A percentile compares a stretch with the other conserved stretches of the same genome.
Evolutionary conservation across 2,797 vertebrate genomes (phyloP).

Genomic region (Lepilemur ruficaudatus): DNA sequence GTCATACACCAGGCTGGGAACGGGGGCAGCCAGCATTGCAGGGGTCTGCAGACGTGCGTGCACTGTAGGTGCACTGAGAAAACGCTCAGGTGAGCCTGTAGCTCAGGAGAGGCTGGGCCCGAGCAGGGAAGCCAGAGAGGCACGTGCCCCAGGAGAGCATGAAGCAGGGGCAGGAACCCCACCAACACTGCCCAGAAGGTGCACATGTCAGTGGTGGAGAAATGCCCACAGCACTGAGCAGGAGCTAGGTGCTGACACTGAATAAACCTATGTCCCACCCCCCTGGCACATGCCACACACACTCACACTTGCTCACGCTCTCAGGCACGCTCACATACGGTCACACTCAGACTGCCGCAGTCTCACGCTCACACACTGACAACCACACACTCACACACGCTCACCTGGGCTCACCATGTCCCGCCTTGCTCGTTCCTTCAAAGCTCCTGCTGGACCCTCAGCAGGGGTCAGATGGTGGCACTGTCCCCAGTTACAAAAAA

Average conservation of each 20-base stretch:
- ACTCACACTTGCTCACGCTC: not conserved
- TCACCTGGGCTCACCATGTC: not conserved
- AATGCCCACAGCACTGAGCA: not conserved
- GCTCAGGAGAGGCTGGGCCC: not conserved
- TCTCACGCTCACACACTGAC: not conserved
- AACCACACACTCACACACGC: fast-evolving
- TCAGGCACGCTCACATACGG: not conserved
- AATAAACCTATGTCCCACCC: not conserved
- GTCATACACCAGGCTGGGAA: not conserved
- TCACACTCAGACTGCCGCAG: not conserved
- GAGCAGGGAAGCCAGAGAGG: not conserved
- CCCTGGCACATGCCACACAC: not conserved
- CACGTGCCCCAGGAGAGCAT: not conserved
- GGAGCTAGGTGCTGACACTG: too few species aligned
- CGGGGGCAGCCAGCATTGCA: fast-evolving
- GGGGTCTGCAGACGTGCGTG: fast-evolving
- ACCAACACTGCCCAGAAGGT: fast-evolving
- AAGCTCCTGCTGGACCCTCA: not conserved
- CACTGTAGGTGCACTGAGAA: fast-evolving
- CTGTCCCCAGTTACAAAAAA: not conserved
- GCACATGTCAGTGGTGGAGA: fast-evolving
- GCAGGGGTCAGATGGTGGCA: not conserved
- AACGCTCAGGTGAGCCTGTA: not conserved
- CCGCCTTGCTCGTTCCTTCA: not conserved
- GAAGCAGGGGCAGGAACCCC: not conserved